Base-by-base conservation (phyloP, 2,797 vertebrate genomes). In the Pyrrhura leucotis region DNA sequence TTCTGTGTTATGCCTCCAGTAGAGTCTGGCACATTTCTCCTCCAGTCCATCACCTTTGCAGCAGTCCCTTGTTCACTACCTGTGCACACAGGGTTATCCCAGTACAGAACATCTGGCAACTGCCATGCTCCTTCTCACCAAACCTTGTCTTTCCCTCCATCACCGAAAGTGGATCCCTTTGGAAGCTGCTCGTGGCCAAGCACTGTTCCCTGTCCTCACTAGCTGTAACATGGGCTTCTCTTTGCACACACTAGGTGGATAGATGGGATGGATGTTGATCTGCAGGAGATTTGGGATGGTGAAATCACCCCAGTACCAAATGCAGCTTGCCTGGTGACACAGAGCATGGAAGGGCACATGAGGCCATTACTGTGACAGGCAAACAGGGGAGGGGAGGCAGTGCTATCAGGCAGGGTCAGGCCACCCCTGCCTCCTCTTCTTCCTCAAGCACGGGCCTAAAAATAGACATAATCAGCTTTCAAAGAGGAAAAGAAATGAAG, bases 391-490 rank as follows among this genome's bases (percentile, higher is more conserved):
- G 77, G 58, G 68, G 62, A 62, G 50, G 11, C 71, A 79, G 69
- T 0, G 0, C 80, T 56, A 42, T 79, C 0, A 0, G 39, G 56
- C 77, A 62, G 86, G 82, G 91, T 90, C 92, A 88, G 82, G 83
- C 81, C 76, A 82, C 69, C 45, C 80, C 75, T 80, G 53, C 73
- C 91, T 86, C 78, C 53, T 39, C 78, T 91, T 62, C 92, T 91
- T 88, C 88, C 88, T 76, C 7, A 6, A 71, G 73, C 88, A 91
- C 1, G 1, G 53, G 71, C 93, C 95, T 97, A 96, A 97, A 97
- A 96, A 96, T 96, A 96, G 97, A 74, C 1, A 63, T 97, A 96
- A 95, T 97, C 96, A 89, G 90, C 94, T 97, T 97, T 97, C 97
- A 97, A 96, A 97, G 96, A 96, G 71, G 76, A 94, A 95, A 94